Percentiles rank a stretch among this genome's conserved stretches.
Conservation (phyloP, 2,797 vertebrate species). For the Typhlichthys eigenmanni region DNA sequence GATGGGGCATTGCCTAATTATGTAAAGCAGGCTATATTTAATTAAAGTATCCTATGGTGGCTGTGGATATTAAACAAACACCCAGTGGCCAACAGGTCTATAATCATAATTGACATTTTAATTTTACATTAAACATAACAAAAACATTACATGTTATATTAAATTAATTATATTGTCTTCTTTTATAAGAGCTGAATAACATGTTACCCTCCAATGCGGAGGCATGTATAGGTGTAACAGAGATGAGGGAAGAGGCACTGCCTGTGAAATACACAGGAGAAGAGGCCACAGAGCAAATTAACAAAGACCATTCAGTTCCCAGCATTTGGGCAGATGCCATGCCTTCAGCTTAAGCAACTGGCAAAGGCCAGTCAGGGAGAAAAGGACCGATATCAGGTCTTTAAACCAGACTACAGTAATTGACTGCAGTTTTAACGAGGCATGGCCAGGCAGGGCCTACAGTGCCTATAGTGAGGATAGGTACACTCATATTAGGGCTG, state of each 20-base stretch:
- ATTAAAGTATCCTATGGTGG: too few species aligned
- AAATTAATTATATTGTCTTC: too few species aligned
- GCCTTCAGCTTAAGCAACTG: constrained; percentile 6
- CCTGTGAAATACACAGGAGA: constrained; percentile 2
- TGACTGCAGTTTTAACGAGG: constrained; percentile 52
- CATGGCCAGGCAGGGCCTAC: constrained; percentile 43
- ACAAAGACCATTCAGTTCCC: background rate
- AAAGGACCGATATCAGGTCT: constrained; percentile 38
- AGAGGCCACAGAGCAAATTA: constrained; percentile 7
- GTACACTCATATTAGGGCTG: too few species aligned
- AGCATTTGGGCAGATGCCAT: background rate
- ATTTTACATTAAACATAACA: too few species aligned
- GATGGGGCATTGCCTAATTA: too few species aligned
- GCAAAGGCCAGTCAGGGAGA: constrained; percentile 15
- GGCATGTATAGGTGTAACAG: background rate
- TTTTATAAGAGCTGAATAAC: too few species aligned
- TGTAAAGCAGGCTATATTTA: too few species aligned
- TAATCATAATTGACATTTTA: too few species aligned
- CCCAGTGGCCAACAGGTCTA: too few species aligned
- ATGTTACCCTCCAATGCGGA: too few species aligned
- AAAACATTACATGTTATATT: too few species aligned
- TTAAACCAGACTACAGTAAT: constrained; percentile 45
- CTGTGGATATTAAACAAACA: too few species aligned
- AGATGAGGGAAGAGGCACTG: constrained; percentile 8
- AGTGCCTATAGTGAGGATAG: background rate